These are phyloP conservation scores for Melipona quadrifasciata DNA, from an alignment of 1,140 invertebrate species.

Conservation along the genomic window DNA sequence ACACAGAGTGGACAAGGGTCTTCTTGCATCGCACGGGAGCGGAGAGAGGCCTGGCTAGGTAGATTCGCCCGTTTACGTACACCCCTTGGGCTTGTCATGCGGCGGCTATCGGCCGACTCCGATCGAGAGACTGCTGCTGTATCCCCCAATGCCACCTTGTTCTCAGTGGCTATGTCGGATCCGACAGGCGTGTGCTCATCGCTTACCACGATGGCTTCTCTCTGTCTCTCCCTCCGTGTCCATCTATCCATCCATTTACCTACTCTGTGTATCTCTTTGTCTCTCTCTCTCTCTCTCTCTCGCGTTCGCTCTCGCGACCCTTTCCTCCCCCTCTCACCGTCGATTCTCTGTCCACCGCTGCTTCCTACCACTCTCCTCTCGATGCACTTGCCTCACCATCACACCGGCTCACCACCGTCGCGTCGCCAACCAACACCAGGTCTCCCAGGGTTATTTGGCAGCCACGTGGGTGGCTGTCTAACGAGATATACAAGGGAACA, in stretches of 20 bases:
- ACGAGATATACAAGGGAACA: slow-evolving; percentile 60
- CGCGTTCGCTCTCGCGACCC: neutral
- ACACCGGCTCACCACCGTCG: neutral
- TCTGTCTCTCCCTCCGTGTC: slow-evolving; percentile 46
- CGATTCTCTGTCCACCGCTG: neutral
- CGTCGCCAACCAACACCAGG: neutral
- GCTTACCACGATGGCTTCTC: slow-evolving; percentile 60
- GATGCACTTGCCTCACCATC: slow-evolving; percentile 7
- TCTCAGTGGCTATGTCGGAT: slow-evolving; percentile 64
- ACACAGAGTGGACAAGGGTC: slow-evolving; percentile 57
- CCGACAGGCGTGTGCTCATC: slow-evolving; percentile 69
- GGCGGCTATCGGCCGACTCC: slow-evolving; percentile 68
- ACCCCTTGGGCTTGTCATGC: slow-evolving; percentile 71
- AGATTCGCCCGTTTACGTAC: slow-evolving; percentile 70
- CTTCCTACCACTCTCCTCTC: neutral
- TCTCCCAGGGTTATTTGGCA: slow-evolving; percentile 61
- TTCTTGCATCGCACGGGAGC: slow-evolving; percentile 56
- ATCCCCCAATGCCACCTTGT: slow-evolving; percentile 70
- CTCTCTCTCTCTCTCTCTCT: neutral
- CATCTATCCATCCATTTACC: slow-evolving; percentile 36
- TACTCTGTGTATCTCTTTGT: neutral
- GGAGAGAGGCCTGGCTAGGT: slow-evolving; percentile 55
- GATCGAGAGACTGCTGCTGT: slow-evolving; percentile 66
- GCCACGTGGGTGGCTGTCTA: slow-evolving; percentile 64
- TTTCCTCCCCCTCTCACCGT: no score